Conservation (phyloP, 2,888 invertebrate genomes). For the Acrobasis suavella region DNA sequence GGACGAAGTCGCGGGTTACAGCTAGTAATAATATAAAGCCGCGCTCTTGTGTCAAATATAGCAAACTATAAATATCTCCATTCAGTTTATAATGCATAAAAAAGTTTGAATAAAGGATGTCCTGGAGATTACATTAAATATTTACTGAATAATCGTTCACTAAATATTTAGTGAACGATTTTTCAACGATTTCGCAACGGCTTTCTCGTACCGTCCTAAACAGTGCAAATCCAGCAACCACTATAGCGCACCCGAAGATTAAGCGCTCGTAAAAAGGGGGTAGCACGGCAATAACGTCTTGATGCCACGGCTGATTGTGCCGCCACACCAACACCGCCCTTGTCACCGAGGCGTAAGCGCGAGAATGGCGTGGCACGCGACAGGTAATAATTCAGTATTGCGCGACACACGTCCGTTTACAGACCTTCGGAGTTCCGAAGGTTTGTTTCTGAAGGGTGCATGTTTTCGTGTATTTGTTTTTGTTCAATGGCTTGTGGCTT, state of each 20-base stretch:
- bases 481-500: too few relatives aligned
- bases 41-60: too few relatives aligned
- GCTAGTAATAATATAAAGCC: too few relatives aligned
- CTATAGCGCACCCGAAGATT: slow-evolving; percentile 63
- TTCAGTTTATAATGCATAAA: too few relatives aligned
- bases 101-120: too few relatives aligned
- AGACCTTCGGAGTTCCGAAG: slow-evolving; percentile 50
- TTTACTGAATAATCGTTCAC: too few relatives aligned
- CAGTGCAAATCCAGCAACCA: slow-evolving; percentile 43
- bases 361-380: slow-evolving; percentile 25
- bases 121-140: too few relatives aligned
- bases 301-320: slow-evolving; percentile 54
- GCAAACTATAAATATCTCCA: too few relatives aligned
- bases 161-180: too few relatives aligned
- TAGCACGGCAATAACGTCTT: slow-evolving; percentile 73
- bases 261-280: slow-evolving; percentile 77
- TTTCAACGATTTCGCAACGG: background rate
- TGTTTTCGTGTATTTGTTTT: background rate
- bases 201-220: slow-evolving; percentile 32
- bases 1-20: too few relatives aligned
- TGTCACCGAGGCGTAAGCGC: slow-evolving; percentile 32
- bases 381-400: slow-evolving; percentile 47
- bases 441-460: slow-evolving; percentile 34
- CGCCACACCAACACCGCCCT: slow-evolving; percentile 37
- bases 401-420: slow-evolving; percentile 65